These are phyloP conservation scores for Pammene aurita DNA, from an alignment of 2,888 invertebrate genomes.

Conservation along the genomic window DNA sequence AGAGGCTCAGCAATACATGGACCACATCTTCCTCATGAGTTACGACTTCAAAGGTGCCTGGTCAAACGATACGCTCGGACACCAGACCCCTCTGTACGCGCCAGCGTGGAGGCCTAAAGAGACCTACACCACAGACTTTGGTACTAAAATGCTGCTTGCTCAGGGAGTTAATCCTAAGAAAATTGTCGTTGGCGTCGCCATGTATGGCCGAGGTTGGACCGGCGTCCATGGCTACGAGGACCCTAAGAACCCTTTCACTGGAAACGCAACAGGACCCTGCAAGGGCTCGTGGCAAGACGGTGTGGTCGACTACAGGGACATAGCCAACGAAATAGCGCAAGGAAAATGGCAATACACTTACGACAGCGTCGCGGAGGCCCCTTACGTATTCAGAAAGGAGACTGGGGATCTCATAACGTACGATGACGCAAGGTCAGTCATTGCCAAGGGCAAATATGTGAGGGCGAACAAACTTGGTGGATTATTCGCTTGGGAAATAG, in stretches of 20 bases:
- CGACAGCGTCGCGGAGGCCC: conserved; percentile 74
- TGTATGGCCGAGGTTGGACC: conserved; percentile 80
- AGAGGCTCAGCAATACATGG: conserved; percentile 77
- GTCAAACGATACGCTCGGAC: conserved; percentile 77
- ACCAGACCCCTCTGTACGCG: conserved; percentile 73
- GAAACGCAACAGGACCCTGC: conserved; percentile 73
- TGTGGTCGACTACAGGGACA: conserved; percentile 77
- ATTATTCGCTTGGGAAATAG: conserved; percentile 78
- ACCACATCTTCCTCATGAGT: conserved; percentile 79
- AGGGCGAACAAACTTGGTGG: conserved; percentile 77
- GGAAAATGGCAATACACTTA: conserved; percentile 78
- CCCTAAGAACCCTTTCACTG: conserved; percentile 70
- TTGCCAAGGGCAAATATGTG: conserved; percentile 78
- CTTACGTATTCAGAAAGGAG: conserved; percentile 73
- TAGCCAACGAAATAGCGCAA: conserved; percentile 70
- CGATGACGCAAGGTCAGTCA: conserved; percentile 74
- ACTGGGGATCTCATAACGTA: conserved; percentile 77
- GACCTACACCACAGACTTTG: conserved; percentile 79
- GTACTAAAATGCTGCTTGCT: conserved; percentile 71
- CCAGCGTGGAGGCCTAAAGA: conserved; percentile 75
- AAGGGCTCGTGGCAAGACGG: conserved; percentile 81
- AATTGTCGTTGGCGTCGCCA: conserved; percentile 76
- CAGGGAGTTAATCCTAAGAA: conserved; percentile 77
- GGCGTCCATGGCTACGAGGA: conserved; percentile 70
- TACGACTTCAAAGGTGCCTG: conserved; percentile 80